Evolutionary conservation across 2,797 vertebrate genomes (phyloP), one percentile per base, ranked within the genome.

Genomic region (Phoeniculus purpureus): DNA sequence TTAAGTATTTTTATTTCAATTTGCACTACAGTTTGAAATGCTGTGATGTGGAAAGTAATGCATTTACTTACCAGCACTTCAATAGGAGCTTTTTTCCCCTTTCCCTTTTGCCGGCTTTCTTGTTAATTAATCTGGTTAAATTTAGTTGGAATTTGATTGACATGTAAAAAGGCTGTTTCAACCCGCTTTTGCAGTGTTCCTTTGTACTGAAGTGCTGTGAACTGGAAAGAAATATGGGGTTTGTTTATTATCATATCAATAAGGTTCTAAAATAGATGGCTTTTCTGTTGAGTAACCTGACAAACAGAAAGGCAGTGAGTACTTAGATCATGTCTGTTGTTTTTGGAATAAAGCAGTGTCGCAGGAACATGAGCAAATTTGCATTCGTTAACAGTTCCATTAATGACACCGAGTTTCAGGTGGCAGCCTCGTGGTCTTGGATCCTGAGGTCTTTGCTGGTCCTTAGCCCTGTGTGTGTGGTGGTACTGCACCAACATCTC

Each of bases 101-200:
- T 71, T 79, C 82, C 76, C 78, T 22, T 37, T n/a, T 37, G 16
- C 73, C 78, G 43, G 31, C 62, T 96, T 89, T 76, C 62, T 55
- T 89, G 22, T 85, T 94, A 92, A 73, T 85, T 90, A 92, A 92
- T 93, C 74, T 92, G 55, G 21, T 87, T 93, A 93, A 84, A 90
- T 95, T 86, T 73, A 85, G 26, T 70, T 90, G 60, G 52, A 68
- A 50, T 92, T 80, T 93, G 83, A 90, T 48, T 68, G 85, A 80
- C 75, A 7, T 11, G 84, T 84, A 26, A 77, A 93, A 90, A 85
- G 64, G 29, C 90, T 74, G 11, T 58, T 91, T 62, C 85, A 61
- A 85, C 89, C 89, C 83, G 93, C 67, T 87, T 95, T 87, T 60
- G 56, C 51, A 12, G 58, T 81, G 50, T 61, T 81, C 13, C 26